Evolutionary conservation across 2,888 invertebrate genomes (phyloP), one percentile per base, ranked within the genome.

Genomic region (Entomobrya proxima): DNA sequence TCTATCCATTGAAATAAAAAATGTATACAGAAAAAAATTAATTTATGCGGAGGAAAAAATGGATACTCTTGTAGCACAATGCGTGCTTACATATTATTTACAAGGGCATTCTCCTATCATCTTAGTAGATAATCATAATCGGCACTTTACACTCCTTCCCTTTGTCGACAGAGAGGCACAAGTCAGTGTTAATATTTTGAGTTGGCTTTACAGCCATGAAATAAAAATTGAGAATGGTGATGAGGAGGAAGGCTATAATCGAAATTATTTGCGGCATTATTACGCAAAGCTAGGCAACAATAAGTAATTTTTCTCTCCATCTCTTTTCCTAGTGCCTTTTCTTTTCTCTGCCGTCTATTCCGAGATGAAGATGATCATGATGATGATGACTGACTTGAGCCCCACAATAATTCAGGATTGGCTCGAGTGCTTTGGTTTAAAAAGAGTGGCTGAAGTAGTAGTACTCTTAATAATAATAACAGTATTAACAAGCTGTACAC

Each of bases 361-460:
- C n/a, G n/a, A n/a, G n/a, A n/a, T n/a, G n/a, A n/a, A n/a, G n/a
- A n/a, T n/a, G n/a, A n/a, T n/a, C n/a, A n/a, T n/a, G n/a, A n/a
- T n/a, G n/a, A n/a, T n/a, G n/a, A n/a, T n/a, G n/a, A 47, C 47
- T 3, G 50, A 35, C 52, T 67, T 67, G 50, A 64, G 47, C 21
- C 32, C 44, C 61, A 64, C 44, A 44, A 78, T 78, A 27, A 50
- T 21, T 67, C 58, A 79, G 21, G 79, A 67, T 79, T 79, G 79
- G 37, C 35, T 79, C 64, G 30, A 77, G 61, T 61, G 44, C 44
- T 52, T 64, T 2, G 21, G n/a, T 78, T 47, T 32, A 78, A 30
- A 32, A 50, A 24, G 11, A 64, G 40, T 77, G n/a, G n/a, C n/a
- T n/a, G n/a, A n/a, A n/a, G n/a, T n/a, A n/a, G n/a, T n/a, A n/a